A percentile compares a stretch with the other conserved stretches of the same genome.
Evolutionary conservation across 2,888 invertebrate species (phyloP).

Genomic region (Amiota minor): DNA sequence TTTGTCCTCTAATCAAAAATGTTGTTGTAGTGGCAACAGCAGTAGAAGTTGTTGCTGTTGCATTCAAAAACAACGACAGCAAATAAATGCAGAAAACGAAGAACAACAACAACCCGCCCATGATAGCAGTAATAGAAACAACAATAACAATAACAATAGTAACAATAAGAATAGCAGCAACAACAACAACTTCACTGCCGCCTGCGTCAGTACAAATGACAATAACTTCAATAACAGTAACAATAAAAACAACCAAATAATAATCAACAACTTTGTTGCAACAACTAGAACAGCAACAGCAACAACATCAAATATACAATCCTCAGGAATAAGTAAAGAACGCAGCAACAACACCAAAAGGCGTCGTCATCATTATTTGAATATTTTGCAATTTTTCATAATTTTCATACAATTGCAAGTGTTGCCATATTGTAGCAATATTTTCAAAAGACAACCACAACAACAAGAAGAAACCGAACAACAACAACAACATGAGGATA

Average conservation of each 20-base stretch:
- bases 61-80: constrained; percentile 18
- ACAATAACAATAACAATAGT: constrained; percentile 46
- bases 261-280: constrained; percentile 33
- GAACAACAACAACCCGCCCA: constrained; percentile 18
- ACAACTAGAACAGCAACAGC: constrained; percentile 36
- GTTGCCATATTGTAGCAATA: constrained; percentile 46
- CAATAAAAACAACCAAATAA: constrained; percentile 28
- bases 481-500: constrained; percentile 33
- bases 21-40: too few species aligned
- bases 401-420: constrained; percentile 44
- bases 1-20: too few species aligned
- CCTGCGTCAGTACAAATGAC: constrained; percentile 55
- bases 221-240: constrained; percentile 47
- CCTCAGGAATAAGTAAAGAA: constrained; percentile 37
- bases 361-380: constrained; percentile 38
- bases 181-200: background rate
- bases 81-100: constrained; percentile 18
- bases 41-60: too few species aligned
- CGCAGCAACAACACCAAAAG: constrained; percentile 28
- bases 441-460: constrained; percentile 42
- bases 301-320: background rate
- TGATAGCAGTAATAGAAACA: constrained; percentile 46
- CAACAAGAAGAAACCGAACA: constrained; percentile 28
- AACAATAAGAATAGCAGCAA: constrained; percentile 6
- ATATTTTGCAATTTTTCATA: constrained; percentile 51